A percentile compares a stretch with the other conserved stretches of the same genome.
These are phyloP conservation scores for Myripristis murdjan DNA, from an alignment of 2,797 vertebrate genomes.

Conservation along the genomic window DNA sequence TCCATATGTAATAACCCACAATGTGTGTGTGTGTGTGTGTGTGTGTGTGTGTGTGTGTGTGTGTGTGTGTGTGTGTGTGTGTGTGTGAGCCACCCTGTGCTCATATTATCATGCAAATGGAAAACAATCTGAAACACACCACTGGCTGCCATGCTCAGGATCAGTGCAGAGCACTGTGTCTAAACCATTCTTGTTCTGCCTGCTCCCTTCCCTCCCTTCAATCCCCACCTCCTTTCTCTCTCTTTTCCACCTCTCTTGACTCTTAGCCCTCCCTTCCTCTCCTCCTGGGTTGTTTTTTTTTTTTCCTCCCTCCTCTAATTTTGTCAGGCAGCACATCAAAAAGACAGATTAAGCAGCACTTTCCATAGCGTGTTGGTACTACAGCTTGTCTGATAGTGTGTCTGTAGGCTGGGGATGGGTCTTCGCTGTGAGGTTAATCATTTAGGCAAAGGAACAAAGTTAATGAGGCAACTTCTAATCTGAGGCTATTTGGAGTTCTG, in stretches of 20 bases:
- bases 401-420: constrained; percentile 39
- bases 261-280: constrained; percentile 40
- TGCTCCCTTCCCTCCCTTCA: constrained; percentile 8
- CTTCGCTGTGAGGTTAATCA: constrained; percentile 68
- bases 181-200: constrained; percentile 67
- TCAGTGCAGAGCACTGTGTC: constrained; percentile 72
- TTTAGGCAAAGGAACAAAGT: constrained; percentile 76
- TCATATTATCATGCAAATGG: constrained; percentile 82
- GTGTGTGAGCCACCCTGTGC: constrained; percentile 50
- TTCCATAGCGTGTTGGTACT: constrained; percentile 4
- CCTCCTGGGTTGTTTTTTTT: constrained; percentile 23
- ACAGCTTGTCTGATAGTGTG: constrained; percentile 38
- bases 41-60: background rate
- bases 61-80: constrained; percentile 11
- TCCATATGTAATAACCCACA: constrained; percentile 58
- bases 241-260: constrained; percentile 17
- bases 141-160: constrained; percentile 71
- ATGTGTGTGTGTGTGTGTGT: constrained; percentile 33
- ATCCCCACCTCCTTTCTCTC: background rate
- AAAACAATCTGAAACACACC: constrained; percentile 77
- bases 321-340: constrained; percentile 51
- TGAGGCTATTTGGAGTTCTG: constrained; percentile 73
- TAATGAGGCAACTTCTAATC: constrained; percentile 83
- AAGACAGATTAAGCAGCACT: constrained; percentile 42
- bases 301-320: constrained; percentile 12